Evolutionary conservation across 2,797 vertebrate species (phyloP).

Genomic region (Pitangus sulphuratus): DNA sequence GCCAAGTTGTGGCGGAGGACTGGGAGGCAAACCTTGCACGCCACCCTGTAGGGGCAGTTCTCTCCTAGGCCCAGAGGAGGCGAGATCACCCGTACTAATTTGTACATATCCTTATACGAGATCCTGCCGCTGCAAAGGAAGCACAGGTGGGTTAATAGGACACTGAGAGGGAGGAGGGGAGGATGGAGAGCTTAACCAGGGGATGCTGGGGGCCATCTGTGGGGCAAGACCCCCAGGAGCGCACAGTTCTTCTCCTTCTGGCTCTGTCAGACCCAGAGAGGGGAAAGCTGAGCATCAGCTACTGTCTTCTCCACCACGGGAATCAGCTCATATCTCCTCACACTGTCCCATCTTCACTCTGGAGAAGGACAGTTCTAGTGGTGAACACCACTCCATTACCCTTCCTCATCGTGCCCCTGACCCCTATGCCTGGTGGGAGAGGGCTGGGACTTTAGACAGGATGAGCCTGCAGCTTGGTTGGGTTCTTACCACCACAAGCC

Average conservation of each 20-base stretch:
- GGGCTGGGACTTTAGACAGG: background rate
- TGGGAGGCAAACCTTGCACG: constrained; percentile 99
- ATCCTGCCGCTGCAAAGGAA: constrained; percentile 98
- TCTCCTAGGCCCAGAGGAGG: constrained; percentile 99
- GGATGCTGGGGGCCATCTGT: background rate
- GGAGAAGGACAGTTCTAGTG: background rate
- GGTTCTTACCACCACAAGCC: background rate
- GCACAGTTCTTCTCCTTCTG: background rate
- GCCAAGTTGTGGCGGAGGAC: constrained; percentile 77
- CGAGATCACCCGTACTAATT: constrained; percentile 99
- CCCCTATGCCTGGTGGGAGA: background rate
- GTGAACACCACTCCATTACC: background rate
- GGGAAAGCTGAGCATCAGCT: background rate
- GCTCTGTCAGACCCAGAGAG: background rate
- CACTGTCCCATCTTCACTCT: background rate
- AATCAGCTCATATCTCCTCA: background rate
- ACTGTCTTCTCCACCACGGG: background rate
- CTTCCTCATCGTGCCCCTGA: background rate
- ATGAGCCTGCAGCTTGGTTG: background rate
- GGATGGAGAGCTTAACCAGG: constrained; percentile 40
- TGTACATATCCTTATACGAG: constrained; percentile 99
- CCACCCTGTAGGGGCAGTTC: constrained; percentile 99
- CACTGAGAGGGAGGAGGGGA: constrained; percentile 66
- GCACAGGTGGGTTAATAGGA: constrained; percentile 85
- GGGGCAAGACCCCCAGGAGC: background rate